Evolutionary conservation across 2,888 invertebrate species (phyloP), one percentile per base, ranked within the genome.

Genomic region (Eristalis tenax): DNA sequence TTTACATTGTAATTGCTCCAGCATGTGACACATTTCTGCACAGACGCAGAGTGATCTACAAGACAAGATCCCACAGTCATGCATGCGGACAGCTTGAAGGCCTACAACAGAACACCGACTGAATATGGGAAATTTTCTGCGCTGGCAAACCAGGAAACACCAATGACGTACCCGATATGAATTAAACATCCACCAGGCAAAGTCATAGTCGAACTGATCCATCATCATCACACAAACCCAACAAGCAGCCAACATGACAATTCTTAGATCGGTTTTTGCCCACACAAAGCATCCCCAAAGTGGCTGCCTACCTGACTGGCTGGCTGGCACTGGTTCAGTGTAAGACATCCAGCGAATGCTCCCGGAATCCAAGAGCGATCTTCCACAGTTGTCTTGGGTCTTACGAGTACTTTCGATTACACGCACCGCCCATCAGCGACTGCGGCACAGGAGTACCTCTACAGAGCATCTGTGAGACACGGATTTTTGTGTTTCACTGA

Each of bases 81-180:
- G 13, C 13, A 13, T 13, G 13, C 38, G 38, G 11, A 13, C 38
- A 4, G 43, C n/a, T n/a, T 4, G 43, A 43, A 15, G 43, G n/a
- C n/a, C n/a, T 43, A n/a, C 23, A 57, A 43, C 65, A 50, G 77
- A 73, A 73, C 78, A 69, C 35, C 22, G 38, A 4, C 32, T 18
- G 40, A 57, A 71, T 68, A 80, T 74, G 80, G 50, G 73, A 73
- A 85, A 81, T 64, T 81, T 81, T 81, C 81, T 69, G 65, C 59
- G 56, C 77, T 18, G 76, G 83, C 70, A 75, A 76, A 71, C 80
- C 56, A 76, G 84, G 80, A 80, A 76, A 66, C 80, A 80, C 71
- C 71, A 68, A 77, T 81, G 68, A 81, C 77, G 77, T 85, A 85
- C 77, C 74, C 81, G 74, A 81, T 73, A 85, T 85, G 81, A 85